These are phyloP conservation scores for Euclidia mi DNA, from an alignment of 2,888 invertebrate genomes.

Conservation along the genomic window DNA sequence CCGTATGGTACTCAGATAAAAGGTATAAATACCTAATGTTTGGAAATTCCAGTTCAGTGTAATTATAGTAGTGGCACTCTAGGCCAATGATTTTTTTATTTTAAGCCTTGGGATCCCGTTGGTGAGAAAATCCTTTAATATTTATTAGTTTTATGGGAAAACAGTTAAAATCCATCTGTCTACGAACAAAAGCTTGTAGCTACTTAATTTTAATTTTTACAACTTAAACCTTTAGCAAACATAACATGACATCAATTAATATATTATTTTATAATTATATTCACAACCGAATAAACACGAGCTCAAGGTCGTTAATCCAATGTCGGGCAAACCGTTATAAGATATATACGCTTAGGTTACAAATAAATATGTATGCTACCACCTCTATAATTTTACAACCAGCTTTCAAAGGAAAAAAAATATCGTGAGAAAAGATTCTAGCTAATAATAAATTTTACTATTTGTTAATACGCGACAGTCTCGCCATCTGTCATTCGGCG, in stretches of 20 bases:
- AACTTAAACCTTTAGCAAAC: no score
- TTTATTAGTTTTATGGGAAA: no score
- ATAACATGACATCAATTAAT: neutral
- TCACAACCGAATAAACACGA: slow-evolving; percentile 11
- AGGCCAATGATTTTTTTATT: no score
- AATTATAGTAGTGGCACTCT: no score
- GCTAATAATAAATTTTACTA: slow-evolving; percentile 39
- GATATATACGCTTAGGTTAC: slow-evolving; percentile 13
- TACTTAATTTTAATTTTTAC: no score
- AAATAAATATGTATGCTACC: slow-evolving; percentile 32
- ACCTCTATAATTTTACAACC: slow-evolving; percentile 31
- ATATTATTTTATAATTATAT: neutral
- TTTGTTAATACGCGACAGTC: slow-evolving; percentile 32
- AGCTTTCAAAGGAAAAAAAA: slow-evolving; percentile 30
- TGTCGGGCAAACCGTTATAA: slow-evolving; percentile 28
- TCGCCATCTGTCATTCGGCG: slow-evolving; percentile 27
- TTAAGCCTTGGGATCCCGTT: no score
- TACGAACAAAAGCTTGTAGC: no score
- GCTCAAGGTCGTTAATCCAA: slow-evolving; percentile 28
- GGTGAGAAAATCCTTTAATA: no score
- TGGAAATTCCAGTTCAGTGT: no score
- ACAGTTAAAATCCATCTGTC: no score
- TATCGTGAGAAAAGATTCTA: slow-evolving; percentile 39
- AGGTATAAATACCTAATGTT: no score
- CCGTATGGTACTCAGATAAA: no score